These are phyloP conservation scores for Chloroceryle amazona DNA, from an alignment of 2,797 vertebrate genomes.

Conservation along the genomic window DNA sequence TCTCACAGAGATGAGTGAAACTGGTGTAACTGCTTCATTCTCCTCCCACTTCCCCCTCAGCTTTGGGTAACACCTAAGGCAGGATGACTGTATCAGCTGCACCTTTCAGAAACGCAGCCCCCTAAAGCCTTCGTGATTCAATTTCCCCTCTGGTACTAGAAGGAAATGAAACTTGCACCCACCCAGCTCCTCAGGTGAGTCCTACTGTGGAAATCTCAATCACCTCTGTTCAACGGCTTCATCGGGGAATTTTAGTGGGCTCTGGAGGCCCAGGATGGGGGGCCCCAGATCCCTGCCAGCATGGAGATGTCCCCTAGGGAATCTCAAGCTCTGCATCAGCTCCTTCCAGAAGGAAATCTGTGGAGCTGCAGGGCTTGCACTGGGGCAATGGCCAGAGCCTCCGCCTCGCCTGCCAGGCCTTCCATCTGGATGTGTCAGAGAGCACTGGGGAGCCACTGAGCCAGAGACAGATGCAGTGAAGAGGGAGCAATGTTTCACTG, in stretches of 20 bases:
- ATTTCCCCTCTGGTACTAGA: not conserved
- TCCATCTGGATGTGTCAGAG: slow-evolving; percentile 59
- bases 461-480: slow-evolving; percentile 60
- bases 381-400: slow-evolving; percentile 12
- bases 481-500: slow-evolving; percentile 64
- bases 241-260: not conserved
- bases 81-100: not conserved
- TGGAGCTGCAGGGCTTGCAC: not conserved
- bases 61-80: not conserved
- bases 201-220: not conserved
- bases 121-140: not conserved
- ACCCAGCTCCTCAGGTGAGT: not conserved
- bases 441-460: slow-evolving; percentile 6
- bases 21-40: not conserved
- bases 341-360: slow-evolving; percentile 14
- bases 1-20: not conserved
- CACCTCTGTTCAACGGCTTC: not conserved
- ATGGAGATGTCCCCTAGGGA: not conserved
- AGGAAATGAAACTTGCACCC: not conserved
- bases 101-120: not conserved
- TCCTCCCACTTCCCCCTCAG: not conserved
- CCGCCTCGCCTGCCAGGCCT: slow-evolving; percentile 12
- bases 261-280: not conserved
- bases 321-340: not conserved
- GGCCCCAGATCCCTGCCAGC: not conserved